These are phyloP conservation scores for Lasioglossum malachurum DNA, from an alignment of 2,888 invertebrate genomes.

Conservation along the genomic window DNA sequence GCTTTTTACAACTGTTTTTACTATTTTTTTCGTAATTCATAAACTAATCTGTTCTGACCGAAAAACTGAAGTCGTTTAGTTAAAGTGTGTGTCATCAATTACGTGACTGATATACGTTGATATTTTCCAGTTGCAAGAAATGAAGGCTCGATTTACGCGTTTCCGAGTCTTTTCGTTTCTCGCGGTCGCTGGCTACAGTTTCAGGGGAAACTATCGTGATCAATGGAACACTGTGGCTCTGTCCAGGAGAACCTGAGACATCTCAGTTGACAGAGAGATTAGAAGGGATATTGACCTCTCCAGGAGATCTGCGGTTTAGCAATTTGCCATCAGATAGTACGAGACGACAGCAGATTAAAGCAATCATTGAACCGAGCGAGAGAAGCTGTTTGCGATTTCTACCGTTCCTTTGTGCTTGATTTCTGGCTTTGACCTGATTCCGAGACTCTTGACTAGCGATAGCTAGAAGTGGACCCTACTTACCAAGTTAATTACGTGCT, in stretches of 20 bases:
- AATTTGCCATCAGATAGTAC: slow-evolving; percentile 29
- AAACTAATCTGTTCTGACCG: background rate
- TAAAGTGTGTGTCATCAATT: background rate
- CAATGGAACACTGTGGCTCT: slow-evolving; percentile 14
- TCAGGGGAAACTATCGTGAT: slow-evolving; percentile 21
- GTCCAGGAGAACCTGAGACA: slow-evolving; percentile 24
- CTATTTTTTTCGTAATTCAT: too few species aligned
- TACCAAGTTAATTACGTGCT: background rate
- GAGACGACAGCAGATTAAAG: slow-evolving; percentile 28
- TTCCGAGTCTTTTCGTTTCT: background rate
- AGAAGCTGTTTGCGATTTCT: background rate
- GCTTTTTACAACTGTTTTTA: too few species aligned
- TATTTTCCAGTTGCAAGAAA: background rate
- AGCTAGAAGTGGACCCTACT: background rate
- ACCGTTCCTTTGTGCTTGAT: background rate
- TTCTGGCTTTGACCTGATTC: background rate
- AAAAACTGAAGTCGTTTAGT: background rate
- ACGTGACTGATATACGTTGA: background rate
- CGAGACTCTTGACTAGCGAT: background rate
- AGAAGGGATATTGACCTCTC: slow-evolving; percentile 56
- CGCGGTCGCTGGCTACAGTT: slow-evolving; percentile 11
- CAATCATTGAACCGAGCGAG: slow-evolving; percentile 12
- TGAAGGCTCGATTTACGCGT: slow-evolving; percentile 30
- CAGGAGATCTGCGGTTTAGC: slow-evolving; percentile 51
- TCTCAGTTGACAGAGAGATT: slow-evolving; percentile 32